phyloP scores from a whole-genome alignment of 1,140 invertebrate species.

The Eufriesea mexicana region DNA sequence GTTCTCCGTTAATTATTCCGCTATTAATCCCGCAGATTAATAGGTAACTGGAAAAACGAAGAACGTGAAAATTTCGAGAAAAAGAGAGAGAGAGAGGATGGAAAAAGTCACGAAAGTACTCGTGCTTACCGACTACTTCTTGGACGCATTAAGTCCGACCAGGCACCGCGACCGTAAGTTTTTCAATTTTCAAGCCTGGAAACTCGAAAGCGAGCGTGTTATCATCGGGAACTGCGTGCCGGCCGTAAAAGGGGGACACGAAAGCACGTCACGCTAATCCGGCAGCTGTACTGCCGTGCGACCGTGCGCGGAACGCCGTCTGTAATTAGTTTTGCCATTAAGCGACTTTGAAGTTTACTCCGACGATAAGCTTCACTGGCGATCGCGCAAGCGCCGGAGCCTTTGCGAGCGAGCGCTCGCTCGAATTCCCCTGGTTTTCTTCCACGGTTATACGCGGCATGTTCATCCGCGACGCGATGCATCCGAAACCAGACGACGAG shows the following conservation, averaged over 20 bases:
- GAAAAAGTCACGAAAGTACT: constrained; percentile 55
- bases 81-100: background rate
- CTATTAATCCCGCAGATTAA: background rate
- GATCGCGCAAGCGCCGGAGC: background rate
- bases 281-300: constrained; percentile 45
- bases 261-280: constrained; percentile 74
- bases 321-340: constrained; percentile 77
- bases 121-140: constrained; percentile 51
- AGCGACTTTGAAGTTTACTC: constrained; percentile 72
- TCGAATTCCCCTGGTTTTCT: constrained; percentile 33
- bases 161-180: constrained; percentile 54
- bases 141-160: constrained; percentile 34
- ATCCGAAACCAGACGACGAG: background rate
- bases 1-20: too few relatives aligned
- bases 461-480: background rate
- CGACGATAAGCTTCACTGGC: constrained; percentile 65
- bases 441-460: constrained; percentile 30
- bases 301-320: constrained; percentile 60
- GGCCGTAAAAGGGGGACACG: constrained; percentile 29
- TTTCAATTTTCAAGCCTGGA: constrained; percentile 66
- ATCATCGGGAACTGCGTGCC: constrained; percentile 61
- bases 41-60: background rate
- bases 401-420: constrained; percentile 2
- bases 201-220: constrained; percentile 57
- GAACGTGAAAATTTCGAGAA: background rate